Conservation (phyloP, 2,888 invertebrate genomes). For the Diaperis boleti region DNA sequence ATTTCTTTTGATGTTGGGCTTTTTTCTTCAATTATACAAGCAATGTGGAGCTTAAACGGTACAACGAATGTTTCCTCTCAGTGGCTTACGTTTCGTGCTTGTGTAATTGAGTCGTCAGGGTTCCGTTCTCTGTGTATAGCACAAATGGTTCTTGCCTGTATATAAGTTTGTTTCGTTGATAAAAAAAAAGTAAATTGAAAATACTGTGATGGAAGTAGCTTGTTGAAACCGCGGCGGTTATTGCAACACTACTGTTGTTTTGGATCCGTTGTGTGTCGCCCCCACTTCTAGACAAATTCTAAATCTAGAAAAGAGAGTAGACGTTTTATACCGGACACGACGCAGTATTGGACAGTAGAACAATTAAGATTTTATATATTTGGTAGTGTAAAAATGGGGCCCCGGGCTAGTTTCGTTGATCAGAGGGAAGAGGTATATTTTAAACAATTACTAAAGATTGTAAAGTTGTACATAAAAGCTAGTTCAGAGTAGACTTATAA, state of each 20-base stretch:
- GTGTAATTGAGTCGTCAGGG: slow-evolving; percentile 32
- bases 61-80: slow-evolving; percentile 39
- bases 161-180: slow-evolving; percentile 26
- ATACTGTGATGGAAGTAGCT: slow-evolving; percentile 46
- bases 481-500: slow-evolving; percentile 56
- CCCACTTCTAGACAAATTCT: slow-evolving; percentile 55
- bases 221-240: slow-evolving; percentile 36
- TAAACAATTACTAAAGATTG: slow-evolving; percentile 50
- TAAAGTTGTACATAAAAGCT: slow-evolving; percentile 51
- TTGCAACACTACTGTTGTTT: slow-evolving; percentile 10
- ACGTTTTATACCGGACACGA: slow-evolving; percentile 52
- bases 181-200: slow-evolving; percentile 32
- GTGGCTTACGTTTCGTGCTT: slow-evolving; percentile 30
- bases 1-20: slow-evolving; percentile 34
- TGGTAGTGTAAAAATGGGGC: slow-evolving; percentile 47
- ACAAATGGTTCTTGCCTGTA: slow-evolving; percentile 40
- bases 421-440: slow-evolving; percentile 52
- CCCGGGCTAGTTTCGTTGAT: slow-evolving; percentile 38
- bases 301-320: slow-evolving; percentile 49
- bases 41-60: slow-evolving; percentile 42
- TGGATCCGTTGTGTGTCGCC: slow-evolving; percentile 49
- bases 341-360: slow-evolving; percentile 53
- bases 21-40: slow-evolving; percentile 40
- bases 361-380: slow-evolving; percentile 51
- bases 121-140: slow-evolving; percentile 27